Evolutionary conservation across 2,113 vertebrate species (phyloP), one percentile per base, ranked within the genome.

Genomic region (Entomyzon cyanotis): DNA sequence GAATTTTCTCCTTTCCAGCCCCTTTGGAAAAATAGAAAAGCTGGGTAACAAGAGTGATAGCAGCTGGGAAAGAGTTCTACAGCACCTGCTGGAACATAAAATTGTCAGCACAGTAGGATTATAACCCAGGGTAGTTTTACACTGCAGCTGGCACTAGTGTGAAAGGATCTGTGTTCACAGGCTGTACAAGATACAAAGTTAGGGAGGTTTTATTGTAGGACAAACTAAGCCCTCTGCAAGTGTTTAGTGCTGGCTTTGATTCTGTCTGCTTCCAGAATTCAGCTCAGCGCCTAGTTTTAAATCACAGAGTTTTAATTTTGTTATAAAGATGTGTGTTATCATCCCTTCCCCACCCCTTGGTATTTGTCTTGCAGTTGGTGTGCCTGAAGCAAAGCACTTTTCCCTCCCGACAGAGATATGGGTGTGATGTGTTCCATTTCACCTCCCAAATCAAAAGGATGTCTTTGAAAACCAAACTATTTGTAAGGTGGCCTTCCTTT

Each of bases 271-370:
- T 73, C 19, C 41, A 73, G 28, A 35, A n/a, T 67, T 70, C 71
- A 67, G 50, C 75, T 50, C 67, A 64, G 23, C 46, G 4, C 31
- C 70, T 28, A 6, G 14, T 50, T 77, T 80, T 37, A 68, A 73
- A 60, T 41, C 5, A 76, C 0, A 0, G 35, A 60, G 11, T 71
- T 93, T 76, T 80, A 2, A 37, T 76, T 77, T 67, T 0, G 3
- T 46, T 42, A 44, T 11, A 69, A 65, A 70, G 41, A 55, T 6
- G 4, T 4, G 15, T 31, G 15, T 47, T 23, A 22, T 25, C 21
- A n/a, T 31, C 42, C 33, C 2, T 24, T 13, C 7, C 14, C 14
- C 27, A 2, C 0, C 1, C 4, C 2, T 5, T 1, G 2, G 6
- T 42, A 49, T 88, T 74, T 83, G 23, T 47, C 70, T 82, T 64